These are phyloP conservation scores for Scrobipalpa costella DNA, from an alignment of 2,888 invertebrate genomes.

Conservation along the genomic window DNA sequence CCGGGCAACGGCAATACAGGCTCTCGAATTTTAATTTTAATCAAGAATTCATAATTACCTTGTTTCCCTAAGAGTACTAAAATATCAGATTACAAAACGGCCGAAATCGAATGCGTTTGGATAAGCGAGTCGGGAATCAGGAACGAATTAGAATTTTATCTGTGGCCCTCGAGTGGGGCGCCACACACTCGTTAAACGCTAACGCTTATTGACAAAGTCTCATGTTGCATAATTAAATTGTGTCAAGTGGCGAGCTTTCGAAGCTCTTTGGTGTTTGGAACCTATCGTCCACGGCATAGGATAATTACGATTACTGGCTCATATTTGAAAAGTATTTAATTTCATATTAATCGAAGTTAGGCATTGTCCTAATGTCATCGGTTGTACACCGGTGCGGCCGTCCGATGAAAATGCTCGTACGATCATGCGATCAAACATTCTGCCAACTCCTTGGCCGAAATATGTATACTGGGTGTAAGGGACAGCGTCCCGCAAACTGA, in stretches of 20 bases:
- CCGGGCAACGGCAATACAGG: too few species aligned
- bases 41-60: background rate
- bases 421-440: too few species aligned
- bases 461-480: too few species aligned
- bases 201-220: slow-evolving; percentile 45
- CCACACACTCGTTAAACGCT: slow-evolving; percentile 38
- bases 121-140: slow-evolving; percentile 22
- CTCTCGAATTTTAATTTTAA: too few species aligned
- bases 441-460: too few species aligned
- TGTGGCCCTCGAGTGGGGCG: slow-evolving; percentile 18
- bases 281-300: background rate
- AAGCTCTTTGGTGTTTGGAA: background rate
- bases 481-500: too few species aligned
- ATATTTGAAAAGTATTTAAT: too few species aligned
- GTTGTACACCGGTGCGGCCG: too few species aligned
- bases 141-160: slow-evolving; percentile 35
- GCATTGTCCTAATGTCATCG: too few species aligned
- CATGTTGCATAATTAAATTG: slow-evolving; percentile 46
- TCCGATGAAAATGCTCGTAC: too few species aligned
- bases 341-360: too few species aligned
- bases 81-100: slow-evolving; percentile 27
- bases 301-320: too few species aligned
- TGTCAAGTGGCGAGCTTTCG: slow-evolving; percentile 24
- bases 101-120: slow-evolving; percentile 25
- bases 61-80: slow-evolving; percentile 31